Evolutionary conservation across 2,888 invertebrate genomes (phyloP).

Genomic region (Pharmacophagus antenor): DNA sequence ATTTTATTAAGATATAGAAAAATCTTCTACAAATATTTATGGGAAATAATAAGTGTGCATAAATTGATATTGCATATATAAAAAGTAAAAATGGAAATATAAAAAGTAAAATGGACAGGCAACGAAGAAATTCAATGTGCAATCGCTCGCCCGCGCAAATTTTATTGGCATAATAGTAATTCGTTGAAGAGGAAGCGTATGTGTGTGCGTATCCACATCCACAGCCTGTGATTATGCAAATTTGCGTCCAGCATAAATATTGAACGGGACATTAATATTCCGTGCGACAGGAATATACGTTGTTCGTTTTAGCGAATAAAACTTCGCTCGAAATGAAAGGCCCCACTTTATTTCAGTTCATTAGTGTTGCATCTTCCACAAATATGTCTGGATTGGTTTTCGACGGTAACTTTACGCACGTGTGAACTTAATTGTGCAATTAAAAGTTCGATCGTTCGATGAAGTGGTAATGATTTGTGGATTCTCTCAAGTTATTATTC

Average conservation of each 20-base stretch:
- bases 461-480: slow-evolving; percentile 19
- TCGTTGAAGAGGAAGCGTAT: slow-evolving; percentile 52
- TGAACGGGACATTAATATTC: slow-evolving; percentile 79
- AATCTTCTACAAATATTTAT: too few relatives aligned
- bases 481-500: slow-evolving; percentile 15
- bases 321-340: slow-evolving; percentile 43
- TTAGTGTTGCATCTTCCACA: slow-evolving; percentile 36
- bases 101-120: slow-evolving; percentile 22
- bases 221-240: slow-evolving; percentile 78
- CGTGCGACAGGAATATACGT: slow-evolving; percentile 73
- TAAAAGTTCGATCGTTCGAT: slow-evolving; percentile 28
- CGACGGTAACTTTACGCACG: slow-evolving; percentile 18
- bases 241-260: slow-evolving; percentile 78
- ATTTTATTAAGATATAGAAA: too few relatives aligned
- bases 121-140: slow-evolving; percentile 27
- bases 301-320: slow-evolving; percentile 66
- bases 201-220: slow-evolving; percentile 48
- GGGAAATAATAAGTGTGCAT: too few relatives aligned
- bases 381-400: slow-evolving; percentile 25
- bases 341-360: slow-evolving; percentile 40
- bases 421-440: slow-evolving; percentile 26
- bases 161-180: slow-evolving; percentile 73
- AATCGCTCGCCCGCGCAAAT: slow-evolving; percentile 50
- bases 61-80: slow-evolving; percentile 21
- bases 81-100: slow-evolving; percentile 23